These are phyloP conservation scores for Asteroscopus sphinx DNA, from an alignment of 2,888 invertebrate genomes.

Conservation along the genomic window DNA sequence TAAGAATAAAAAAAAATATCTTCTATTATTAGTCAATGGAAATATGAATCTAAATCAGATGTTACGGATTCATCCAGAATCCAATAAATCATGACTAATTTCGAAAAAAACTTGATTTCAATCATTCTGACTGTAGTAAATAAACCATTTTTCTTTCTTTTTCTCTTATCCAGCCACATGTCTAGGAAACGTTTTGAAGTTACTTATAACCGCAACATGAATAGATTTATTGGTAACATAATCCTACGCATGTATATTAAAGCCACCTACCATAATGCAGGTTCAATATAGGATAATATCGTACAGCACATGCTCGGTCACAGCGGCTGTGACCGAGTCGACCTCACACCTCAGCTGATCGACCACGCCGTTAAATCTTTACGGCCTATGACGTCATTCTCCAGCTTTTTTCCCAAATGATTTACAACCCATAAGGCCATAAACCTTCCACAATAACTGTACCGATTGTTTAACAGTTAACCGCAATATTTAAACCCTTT, in stretches of 20 bases:
- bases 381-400: constrained; percentile 83
- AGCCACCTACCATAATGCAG: background rate
- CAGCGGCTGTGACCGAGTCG: constrained; percentile 54
- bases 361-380: constrained; percentile 82
- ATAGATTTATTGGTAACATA: background rate
- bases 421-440: constrained; percentile 79
- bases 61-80: too few species aligned
- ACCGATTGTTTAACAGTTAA: constrained; percentile 88
- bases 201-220: background rate
- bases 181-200: background rate
- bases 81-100: too few species aligned
- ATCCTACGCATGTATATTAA: constrained; percentile 5
- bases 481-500: constrained; percentile 89
- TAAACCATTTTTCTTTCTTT: too few species aligned
- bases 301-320: constrained; percentile 34
- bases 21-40: too few species aligned
- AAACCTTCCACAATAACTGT: constrained; percentile 87
- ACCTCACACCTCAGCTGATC: constrained; percentile 86
- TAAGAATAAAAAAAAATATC: too few species aligned
- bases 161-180: background rate
- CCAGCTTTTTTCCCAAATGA: constrained; percentile 83
- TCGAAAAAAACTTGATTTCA: too few species aligned
- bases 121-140: too few species aligned
- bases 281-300: constrained; percentile 18
- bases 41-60: too few species aligned